Conservation (phyloP, 2,888 invertebrate species). For the Neoascia interrupta region DNA sequence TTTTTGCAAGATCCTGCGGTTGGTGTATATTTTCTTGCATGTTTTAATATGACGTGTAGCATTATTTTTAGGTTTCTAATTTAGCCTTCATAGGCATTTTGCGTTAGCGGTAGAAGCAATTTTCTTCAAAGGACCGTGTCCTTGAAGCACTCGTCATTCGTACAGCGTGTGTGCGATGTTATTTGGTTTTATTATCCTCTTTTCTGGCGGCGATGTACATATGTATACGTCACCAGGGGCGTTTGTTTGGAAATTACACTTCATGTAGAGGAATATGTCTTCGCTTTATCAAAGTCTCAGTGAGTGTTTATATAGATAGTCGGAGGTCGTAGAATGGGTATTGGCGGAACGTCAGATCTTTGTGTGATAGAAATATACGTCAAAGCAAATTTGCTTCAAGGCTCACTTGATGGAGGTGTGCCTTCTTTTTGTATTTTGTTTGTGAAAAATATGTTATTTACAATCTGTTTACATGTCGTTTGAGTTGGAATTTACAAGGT, state of each 20-base stretch:
- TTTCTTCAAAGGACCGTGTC: conserved; percentile 10
- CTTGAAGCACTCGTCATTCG: conserved; percentile 1
- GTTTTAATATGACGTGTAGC: conserved; percentile 53
- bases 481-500: conserved; percentile 47
- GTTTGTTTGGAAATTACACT: conserved; percentile 57
- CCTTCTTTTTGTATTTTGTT: no score
- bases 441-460: conserved; percentile 1
- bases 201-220: no score
- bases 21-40: no score
- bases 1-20: no score
- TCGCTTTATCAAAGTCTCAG: conserved; percentile 15
- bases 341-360: no score
- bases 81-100: no score
- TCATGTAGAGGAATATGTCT: no score
- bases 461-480: conserved; percentile 30
- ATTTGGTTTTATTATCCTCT: no score
- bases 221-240: no score
- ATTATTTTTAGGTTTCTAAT: conserved; percentile 55
- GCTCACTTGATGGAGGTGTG: conserved; percentile 18
- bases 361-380: conserved; percentile 63
- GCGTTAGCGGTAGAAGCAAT: conserved; percentile 30
- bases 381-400: conserved; percentile 53
- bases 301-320: conserved; percentile 14
- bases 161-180: no score
- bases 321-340: no score